A percentile compares a stretch with the other conserved stretches of the same genome.
These are phyloP conservation scores for Egretta garzetta DNA, from an alignment of 2,113 vertebrate genomes.

Conservation along the genomic window DNA sequence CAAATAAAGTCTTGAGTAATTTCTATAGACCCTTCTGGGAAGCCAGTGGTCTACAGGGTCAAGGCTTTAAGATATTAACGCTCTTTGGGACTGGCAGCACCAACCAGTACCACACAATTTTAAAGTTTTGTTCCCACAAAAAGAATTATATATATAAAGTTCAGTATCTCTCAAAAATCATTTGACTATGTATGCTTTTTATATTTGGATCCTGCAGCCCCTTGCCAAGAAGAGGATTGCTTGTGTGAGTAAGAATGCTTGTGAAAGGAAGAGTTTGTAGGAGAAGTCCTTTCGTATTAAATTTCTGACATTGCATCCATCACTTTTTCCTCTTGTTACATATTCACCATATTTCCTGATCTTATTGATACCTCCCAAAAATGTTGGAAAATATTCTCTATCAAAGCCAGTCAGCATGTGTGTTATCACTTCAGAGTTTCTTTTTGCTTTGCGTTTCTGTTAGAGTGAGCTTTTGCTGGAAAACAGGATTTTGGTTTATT, in stretches of 20 bases:
- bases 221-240: neutral
- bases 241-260: neutral
- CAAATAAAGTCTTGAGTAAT: constrained; percentile 4
- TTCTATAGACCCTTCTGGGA: neutral
- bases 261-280: constrained; percentile 36
- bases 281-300: neutral
- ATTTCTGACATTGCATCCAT: neutral
- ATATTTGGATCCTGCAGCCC: neutral
- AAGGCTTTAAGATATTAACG: constrained; percentile 19
- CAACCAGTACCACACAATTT: constrained; percentile 4
- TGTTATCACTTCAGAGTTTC: neutral
- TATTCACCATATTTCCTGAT: neutral
- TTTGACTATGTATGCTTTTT: neutral
- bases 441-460: neutral
- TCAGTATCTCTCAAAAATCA: neutral
- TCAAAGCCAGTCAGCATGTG: neutral
- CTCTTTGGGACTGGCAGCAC: neutral
- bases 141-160: neutral
- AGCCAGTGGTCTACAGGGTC: constrained; percentile 14
- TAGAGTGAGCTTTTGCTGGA: neutral
- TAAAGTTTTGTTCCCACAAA: constrained; percentile 6
- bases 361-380: neutral
- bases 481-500: neutral
- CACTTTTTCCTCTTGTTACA: neutral
- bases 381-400: neutral